These are phyloP conservation scores for Cheirogaleus medius DNA, from an alignment of 2,113 vertebrate genomes.

Conservation along the genomic window DNA sequence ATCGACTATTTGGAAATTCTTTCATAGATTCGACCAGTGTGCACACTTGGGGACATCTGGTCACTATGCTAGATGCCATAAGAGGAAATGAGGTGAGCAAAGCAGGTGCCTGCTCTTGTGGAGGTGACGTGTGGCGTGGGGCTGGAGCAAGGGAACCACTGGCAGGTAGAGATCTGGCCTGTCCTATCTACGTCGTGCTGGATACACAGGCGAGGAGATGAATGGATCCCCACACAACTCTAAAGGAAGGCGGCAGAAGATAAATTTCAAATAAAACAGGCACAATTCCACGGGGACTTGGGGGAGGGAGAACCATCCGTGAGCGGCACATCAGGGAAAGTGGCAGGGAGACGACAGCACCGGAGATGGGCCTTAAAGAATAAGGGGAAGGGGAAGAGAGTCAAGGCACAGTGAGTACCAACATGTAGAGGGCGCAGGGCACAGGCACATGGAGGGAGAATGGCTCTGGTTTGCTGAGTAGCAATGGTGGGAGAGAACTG, in stretches of 20 bases:
- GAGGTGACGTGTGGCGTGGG: background rate
- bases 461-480: background rate
- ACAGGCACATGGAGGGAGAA: background rate
- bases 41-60: background rate
- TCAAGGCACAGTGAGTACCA: background rate
- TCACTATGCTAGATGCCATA: fast-evolving
- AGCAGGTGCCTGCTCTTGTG: background rate
- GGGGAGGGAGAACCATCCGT: background rate
- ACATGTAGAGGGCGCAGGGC: no score
- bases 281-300: background rate
- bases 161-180: background rate
- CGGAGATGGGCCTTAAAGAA: background rate
- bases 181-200: background rate
- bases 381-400: background rate
- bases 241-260: background rate
- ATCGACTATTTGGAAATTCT: background rate
- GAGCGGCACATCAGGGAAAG: background rate
- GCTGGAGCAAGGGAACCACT: background rate
- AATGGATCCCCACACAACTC: background rate
- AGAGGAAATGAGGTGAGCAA: background rate
- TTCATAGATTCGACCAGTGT: background rate
- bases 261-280: background rate
- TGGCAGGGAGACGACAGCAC: background rate
- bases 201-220: background rate
- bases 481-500: fast-evolving